Evolutionary conservation across 2,888 invertebrate species (phyloP), one percentile per base, ranked within the genome.

Genomic region (Drosophila borborema): DNA sequence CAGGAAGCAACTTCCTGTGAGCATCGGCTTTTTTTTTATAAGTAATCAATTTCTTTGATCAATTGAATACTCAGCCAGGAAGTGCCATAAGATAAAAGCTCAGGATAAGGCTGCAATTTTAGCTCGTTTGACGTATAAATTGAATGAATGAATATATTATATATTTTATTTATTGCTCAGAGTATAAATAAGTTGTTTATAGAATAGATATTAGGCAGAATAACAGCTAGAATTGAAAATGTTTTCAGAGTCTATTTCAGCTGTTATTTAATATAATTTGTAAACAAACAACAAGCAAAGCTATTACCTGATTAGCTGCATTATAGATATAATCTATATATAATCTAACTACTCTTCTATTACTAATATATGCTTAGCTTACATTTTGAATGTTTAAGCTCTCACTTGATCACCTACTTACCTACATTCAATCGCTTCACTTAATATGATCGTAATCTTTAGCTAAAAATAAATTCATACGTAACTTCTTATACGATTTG

Each of bases 1-100:
- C n/a, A 31, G 23, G 12, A 55, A 65, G 38, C 51, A 48, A 70
- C 54, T 64, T 79, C 66, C 66, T 64, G 69, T 41, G n/a, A 8
- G 8, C n/a, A 9, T n/a, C 10, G 36, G 49, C 40, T 53, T 60
- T 49, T 28, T 28, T 28, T 28, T 28, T 5, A 6, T 28, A 28
- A 28, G 28, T 28, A 28, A 28, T 28, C 28, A 28, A 28, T 28
- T 28, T 28, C 28, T 38, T 36, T 20, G 28, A 18, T 45, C 12
- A 45, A n/a, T n/a, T 38, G 28, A 8, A 4, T 34, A n/a, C 23
- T 18, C 31, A 12, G 54, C 3, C 9, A 10, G 7, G 8, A 18
- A n/a, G 40, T 64, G 23, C 31, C 38, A 14, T 18, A 14, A 40
- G 14, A 34, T 40, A 16, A 40, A 40, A 2, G 38, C 28, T 28